phyloP scores from a whole-genome alignment of 2,797 vertebrate species.

The Netta rufina region DNA sequence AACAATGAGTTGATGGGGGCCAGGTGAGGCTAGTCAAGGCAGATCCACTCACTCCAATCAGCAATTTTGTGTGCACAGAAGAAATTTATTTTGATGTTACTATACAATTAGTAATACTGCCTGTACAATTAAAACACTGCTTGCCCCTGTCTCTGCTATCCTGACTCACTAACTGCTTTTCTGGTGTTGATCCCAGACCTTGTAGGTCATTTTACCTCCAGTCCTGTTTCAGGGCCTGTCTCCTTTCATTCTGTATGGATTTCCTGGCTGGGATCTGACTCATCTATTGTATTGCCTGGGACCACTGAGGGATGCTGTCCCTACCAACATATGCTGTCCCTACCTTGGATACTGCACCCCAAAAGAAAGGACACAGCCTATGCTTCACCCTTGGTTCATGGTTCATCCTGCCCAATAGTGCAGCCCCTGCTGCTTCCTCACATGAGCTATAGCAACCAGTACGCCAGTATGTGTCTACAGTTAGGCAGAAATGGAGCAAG shows the following conservation, averaged over 20 bases:
- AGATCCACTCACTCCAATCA: not conserved
- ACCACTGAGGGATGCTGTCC: not conserved
- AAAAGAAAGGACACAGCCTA: not conserved
- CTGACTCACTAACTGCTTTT: not conserved
- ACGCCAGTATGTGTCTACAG: not conserved
- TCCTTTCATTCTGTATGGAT: not conserved
- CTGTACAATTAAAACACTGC: too few species aligned
- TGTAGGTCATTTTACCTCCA: not conserved
- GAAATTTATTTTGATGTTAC: not conserved
- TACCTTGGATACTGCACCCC: not conserved
- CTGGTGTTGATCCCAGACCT: not conserved
- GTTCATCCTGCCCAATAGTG: fast-evolving
- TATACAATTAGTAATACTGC: not conserved
- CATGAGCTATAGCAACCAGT: not conserved
- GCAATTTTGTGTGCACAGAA: not conserved
- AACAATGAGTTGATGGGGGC: not conserved
- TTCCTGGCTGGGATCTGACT: not conserved
- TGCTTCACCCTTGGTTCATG: fast-evolving
- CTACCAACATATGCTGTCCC: not conserved
- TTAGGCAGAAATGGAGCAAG: not conserved
- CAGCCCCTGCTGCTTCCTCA: not conserved
- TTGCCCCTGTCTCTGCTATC: not conserved
- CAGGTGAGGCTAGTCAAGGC: not conserved
- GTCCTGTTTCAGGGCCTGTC: not conserved
- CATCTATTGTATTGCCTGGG: fast-evolving